Conservation (phyloP, 2,113 vertebrate genomes). For the Shinisaurus crocodilurus region DNA sequence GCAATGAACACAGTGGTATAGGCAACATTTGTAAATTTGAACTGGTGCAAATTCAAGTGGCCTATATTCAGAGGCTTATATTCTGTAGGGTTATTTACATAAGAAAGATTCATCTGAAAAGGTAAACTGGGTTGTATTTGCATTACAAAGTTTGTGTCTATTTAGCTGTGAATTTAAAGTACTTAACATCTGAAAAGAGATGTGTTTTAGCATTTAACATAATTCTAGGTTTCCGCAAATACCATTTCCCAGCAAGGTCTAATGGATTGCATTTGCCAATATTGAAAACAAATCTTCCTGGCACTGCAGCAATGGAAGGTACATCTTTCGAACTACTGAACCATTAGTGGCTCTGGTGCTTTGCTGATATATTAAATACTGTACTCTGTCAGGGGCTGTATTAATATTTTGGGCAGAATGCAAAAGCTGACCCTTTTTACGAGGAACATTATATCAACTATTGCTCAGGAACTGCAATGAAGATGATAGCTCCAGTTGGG, state of each 20-base stretch:
- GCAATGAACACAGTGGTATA: fast-evolving
- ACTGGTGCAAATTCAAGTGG: neutral
- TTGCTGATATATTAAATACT: neutral
- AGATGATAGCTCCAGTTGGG: constrained; percentile 21
- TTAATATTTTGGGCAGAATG: neutral
- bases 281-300: neutral
- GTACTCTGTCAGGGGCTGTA: neutral
- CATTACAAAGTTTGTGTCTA: neutral
- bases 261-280: neutral
- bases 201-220: neutral
- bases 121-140: neutral
- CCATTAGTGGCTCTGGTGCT: neutral
- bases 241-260: neutral
- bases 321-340: too few species aligned
- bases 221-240: neutral
- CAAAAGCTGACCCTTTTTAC: neutral
- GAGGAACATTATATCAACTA: constrained; percentile 2
- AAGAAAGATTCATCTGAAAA: constrained; percentile 1
- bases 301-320: neutral
- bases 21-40: neutral
- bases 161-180: constrained; percentile 19
- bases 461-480: constrained; percentile 9
- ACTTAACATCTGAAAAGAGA: constrained; percentile 20
- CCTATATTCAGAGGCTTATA: neutral
- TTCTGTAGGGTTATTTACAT: neutral